A percentile compares a stretch with the other conserved stretches of the same genome.
Evolutionary conservation across 2,113 vertebrate species (phyloP).

Genomic region (Mormyrus lacerda): DNA sequence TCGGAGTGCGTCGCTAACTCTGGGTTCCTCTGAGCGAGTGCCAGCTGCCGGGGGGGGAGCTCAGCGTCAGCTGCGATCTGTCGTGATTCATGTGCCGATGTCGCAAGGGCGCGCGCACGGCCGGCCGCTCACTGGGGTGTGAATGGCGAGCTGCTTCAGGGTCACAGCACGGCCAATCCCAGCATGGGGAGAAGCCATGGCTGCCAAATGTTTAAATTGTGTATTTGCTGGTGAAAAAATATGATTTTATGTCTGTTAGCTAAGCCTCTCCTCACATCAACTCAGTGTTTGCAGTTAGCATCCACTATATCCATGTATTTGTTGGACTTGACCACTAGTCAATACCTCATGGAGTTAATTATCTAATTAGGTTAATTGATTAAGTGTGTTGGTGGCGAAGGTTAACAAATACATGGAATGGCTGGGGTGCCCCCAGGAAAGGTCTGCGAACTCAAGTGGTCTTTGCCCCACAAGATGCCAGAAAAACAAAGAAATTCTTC

Average conservation of each 20-base stretch:
- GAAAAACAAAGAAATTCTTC: background rate
- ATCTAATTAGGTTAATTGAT: background rate
- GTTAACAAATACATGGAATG: background rate
- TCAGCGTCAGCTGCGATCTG: conserved; percentile 35
- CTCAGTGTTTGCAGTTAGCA: background rate
- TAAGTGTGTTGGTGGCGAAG: background rate
- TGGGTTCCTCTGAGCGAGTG: conserved; percentile 14
- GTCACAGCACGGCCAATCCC: background rate
- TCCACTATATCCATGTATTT: background rate
- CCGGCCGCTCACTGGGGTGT: background rate
- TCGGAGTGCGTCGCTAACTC: conserved; percentile 19
- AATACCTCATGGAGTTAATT: background rate
- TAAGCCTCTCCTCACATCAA: background rate
- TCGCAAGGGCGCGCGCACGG: background rate
- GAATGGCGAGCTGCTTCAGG: background rate
- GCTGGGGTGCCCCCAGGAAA: background rate
- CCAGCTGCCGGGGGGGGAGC: conserved; percentile 24
- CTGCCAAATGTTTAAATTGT: background rate
- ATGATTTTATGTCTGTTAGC: background rate
- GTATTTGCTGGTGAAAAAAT: background rate
- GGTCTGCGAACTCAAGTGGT: background rate
- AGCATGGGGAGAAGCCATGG: background rate
- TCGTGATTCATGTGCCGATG: background rate
- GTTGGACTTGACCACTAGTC: background rate
- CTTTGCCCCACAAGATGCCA: background rate